Base-by-base conservation (phyloP, 2,888 invertebrate genomes). In the Agrochola lychnidis region DNA sequence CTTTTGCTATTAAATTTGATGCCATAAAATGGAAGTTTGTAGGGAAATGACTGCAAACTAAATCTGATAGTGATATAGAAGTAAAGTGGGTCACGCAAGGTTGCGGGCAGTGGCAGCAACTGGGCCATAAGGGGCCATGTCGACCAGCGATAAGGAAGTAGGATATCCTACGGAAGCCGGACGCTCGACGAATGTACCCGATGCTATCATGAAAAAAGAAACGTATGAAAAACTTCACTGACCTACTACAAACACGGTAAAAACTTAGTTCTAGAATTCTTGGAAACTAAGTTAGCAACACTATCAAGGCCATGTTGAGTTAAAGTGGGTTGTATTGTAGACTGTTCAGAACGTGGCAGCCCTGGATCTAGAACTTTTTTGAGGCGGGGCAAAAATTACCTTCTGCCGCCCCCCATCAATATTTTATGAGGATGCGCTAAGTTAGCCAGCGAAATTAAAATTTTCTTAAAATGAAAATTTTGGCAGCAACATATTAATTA, bases 161-260 rank as follows among this genome's bases (percentile, higher is more conserved):
- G 94, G 91, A 93, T 94, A 93, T 93, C 90, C 93, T 91, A 92
- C 93, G 94, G 93, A 94, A 94, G 92, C 90, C 90, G 92, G 91
- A 91, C 91, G 88, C 83, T 76, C 84, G 85, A 87, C 90, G 89
- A 91, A 89, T 88, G 91, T 87, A 77, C 81, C 30, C 85, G 93
- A 94, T 94, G 91, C 73, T 93, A 93, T 94, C 93, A 80, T 74
- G 76, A 81, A 87, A 89, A 92, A 93, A 93, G 91, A 89, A 89
- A 66, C 75, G 82, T 82, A 83, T 70, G 70, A 86, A 82, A 84
- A 84, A 89, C 87, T 80, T 82, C 76, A 82, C 86, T 91, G 90
- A 92, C 92, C 91, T 88, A 90, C 75, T 88, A 81, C 82, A 82
- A 79, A 78, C 68, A 71, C 73, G 61, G 77, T 62, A 82, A 82